Evolutionary conservation across 2,888 invertebrate species (phyloP), one percentile per base, ranked within the genome.

Genomic region (Pegoplata infirma): DNA sequence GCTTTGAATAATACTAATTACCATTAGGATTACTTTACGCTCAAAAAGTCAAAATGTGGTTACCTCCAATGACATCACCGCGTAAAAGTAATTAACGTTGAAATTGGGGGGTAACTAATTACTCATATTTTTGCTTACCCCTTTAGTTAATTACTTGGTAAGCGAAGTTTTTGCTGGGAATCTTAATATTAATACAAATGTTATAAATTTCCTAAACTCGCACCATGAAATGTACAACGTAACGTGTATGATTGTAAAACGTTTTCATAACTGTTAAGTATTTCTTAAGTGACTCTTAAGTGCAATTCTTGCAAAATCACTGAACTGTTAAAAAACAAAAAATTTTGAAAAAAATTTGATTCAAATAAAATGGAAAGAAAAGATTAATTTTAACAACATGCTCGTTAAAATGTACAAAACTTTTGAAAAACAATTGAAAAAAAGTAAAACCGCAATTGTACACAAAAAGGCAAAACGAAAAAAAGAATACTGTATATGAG

Each of bases 381-480:
- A 77, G 77, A 72, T 77, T 77, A 77, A 77, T 67, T 73, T 77
- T 56, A 77, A 72, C 72, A 72, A 77, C 73, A 51, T 64, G 63
- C 68, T 59, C 28, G 68, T 76, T 68, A 68, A 58, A 63, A 61
- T 67, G 55, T 53, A 77, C 77, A 73, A 76, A 76, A 76, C 76
- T 66, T 68, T 58, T 44, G 3, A 19, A 53, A 61, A 63, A 77
- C 61, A 77, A 61, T 67, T 53, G 47, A 7, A 17, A 28, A 17
- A 21, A 19, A 47, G 10, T 1, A 59, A 64, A 78, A 74, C 68
- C 64, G 58, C 78, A 78, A 74, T 78, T 78, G 74, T 78, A 25
- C 69, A 59, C 36, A 64, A 53, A 23, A 59, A 8, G 16, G 14
- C 0, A 40, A 23, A 44, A 66, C 17, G 40, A 58, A 40, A 64